Evolutionary conservation across 1,140 invertebrate species (phyloP).

Genomic region (Drosophila subpulchrella): DNA sequence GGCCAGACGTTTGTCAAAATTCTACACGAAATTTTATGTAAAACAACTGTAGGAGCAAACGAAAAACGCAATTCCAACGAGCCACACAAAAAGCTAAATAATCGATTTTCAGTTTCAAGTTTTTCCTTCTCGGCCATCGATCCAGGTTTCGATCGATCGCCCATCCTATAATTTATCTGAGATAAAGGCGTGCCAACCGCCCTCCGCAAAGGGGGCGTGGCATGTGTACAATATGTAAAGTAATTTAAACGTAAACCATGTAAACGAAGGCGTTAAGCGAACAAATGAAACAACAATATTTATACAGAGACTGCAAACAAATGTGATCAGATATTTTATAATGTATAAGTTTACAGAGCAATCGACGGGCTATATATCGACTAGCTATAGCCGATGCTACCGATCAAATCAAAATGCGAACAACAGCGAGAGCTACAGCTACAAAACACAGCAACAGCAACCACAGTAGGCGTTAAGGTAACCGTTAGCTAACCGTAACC

Average conservation of each 20-base stretch:
- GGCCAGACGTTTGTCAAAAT: conserved; percentile 76
- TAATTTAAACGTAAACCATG: conserved; percentile 50
- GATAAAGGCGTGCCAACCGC: conserved; percentile 14
- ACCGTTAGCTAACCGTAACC: conserved; percentile 44
- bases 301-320: conserved; percentile 85
- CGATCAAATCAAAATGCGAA: conserved; percentile 69
- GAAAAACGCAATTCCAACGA: conserved; percentile 84
- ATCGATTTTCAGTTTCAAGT: conserved; percentile 46
- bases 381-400: conserved; percentile 70
- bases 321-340: conserved; percentile 85
- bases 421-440: conserved; percentile 50
- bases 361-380: conserved; percentile 39
- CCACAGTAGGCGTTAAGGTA: conserved; percentile 53
- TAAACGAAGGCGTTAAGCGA: conserved; percentile 54
- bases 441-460: conserved; percentile 43
- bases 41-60: conserved; percentile 83
- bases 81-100: conserved; percentile 24
- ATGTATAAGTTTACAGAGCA: conserved; percentile 83
- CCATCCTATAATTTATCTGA: conserved; percentile 50
- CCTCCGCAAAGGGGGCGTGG: background rate
- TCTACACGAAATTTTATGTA: conserved; percentile 80
- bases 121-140: conserved; percentile 52
- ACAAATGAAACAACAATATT: conserved; percentile 79
- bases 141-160: conserved; percentile 48
- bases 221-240: conserved; percentile 75